A percentile compares a stretch with the other conserved stretches of the same genome.
phyloP scores from a whole-genome alignment of 1,140 invertebrate genomes.

The Pogonognathellus flavescens region DNA sequence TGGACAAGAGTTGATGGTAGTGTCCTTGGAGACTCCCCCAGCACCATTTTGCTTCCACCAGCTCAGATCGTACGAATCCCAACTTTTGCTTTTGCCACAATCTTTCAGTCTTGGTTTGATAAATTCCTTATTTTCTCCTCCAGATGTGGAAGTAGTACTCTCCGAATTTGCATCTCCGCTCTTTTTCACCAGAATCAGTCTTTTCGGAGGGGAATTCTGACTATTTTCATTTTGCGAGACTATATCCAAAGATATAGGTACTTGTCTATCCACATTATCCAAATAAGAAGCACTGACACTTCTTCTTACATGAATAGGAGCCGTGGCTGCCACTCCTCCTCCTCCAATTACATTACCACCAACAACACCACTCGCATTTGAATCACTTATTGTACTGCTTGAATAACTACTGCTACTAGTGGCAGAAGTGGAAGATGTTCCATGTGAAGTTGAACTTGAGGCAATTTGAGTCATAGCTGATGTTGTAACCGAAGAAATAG shows the following conservation, averaged over 20 bases:
- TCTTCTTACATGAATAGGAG: constrained; percentile 63
- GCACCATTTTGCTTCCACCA: constrained; percentile 56
- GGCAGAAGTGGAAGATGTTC: no score
- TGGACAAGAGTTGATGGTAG: constrained; percentile 57
- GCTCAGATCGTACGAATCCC: constrained; percentile 81
- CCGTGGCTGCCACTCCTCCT: constrained; percentile 45
- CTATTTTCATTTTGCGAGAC: constrained; percentile 38
- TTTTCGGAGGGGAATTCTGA: constrained; percentile 74
- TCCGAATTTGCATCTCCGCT: constrained; percentile 70
- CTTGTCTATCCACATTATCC: constrained; percentile 61
- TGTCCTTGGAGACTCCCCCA: constrained; percentile 51
- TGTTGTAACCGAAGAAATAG: no score
- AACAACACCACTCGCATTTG: background rate
- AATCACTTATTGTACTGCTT: background rate
- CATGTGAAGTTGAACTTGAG: no score
- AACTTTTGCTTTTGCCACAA: constrained; percentile 84
- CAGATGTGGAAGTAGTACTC: background rate
- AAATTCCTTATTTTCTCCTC: constrained; percentile 66
- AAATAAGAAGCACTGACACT: constrained; percentile 65
- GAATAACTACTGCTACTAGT: background rate
- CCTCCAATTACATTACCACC: background rate
- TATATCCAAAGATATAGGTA: constrained; percentile 57
- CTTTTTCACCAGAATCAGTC: constrained; percentile 79
- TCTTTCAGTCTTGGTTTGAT: constrained; percentile 76
- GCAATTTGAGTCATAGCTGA: no score